Evolutionary conservation across 2,113 vertebrate species (phyloP).

Genomic region (Apaloderma vittatum): DNA sequence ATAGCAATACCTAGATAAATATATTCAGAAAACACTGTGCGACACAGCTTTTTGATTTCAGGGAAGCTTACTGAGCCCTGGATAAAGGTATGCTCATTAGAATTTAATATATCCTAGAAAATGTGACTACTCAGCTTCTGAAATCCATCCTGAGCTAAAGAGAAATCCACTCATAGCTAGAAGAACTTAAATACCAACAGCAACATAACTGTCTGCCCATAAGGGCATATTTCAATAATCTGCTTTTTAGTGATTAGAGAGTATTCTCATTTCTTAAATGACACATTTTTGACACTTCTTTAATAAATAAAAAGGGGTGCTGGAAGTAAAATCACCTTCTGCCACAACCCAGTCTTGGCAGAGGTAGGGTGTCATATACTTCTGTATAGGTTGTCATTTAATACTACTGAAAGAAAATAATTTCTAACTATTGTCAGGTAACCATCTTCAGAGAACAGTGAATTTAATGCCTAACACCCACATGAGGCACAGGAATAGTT

Average conservation of each 20-base stretch:
- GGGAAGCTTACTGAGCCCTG: not conserved
- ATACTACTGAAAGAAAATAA: conserved; percentile 20
- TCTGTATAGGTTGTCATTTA: conserved; percentile 2
- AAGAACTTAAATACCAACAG: not conserved
- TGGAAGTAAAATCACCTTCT: conserved; percentile 15
- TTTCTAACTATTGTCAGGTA: conserved; percentile 76
- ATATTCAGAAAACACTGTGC: not conserved
- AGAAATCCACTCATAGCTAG: not conserved
- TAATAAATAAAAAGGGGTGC: conserved; percentile 10
- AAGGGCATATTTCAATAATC: not conserved
- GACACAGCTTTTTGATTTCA: not conserved
- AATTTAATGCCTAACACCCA: conserved; percentile 81
- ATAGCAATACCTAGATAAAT: not conserved
- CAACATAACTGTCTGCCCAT: not conserved
- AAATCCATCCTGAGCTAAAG: not conserved
- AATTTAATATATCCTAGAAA: not conserved
- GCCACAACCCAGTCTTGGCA: conserved; percentile 24
- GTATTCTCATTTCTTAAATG: not conserved
- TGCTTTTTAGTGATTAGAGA: not conserved
- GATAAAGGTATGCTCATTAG: not conserved
- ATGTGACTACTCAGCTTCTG: not conserved
- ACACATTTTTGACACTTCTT: not conserved
- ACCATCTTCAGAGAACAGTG: conserved; percentile 71
- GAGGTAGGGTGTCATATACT: not conserved
- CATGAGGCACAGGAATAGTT: conserved; percentile 78